phyloP scores from a whole-genome alignment of 2,888 invertebrate genomes.

The Cryptocephalus primarius region DNA sequence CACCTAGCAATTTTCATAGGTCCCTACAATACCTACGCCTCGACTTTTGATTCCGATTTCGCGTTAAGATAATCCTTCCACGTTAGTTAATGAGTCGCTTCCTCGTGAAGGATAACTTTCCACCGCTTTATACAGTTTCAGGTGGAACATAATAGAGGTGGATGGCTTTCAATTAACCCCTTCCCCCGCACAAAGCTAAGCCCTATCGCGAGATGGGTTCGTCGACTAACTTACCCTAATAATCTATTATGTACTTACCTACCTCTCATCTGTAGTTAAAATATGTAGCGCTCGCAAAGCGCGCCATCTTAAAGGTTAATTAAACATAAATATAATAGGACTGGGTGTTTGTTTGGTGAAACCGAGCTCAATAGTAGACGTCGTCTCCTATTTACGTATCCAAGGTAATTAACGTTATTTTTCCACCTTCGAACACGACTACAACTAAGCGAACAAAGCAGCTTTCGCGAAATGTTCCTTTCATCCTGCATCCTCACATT shows the following conservation, averaged over 20 bases:
- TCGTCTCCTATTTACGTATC: not conserved
- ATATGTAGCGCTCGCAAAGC: slow-evolving; percentile 15
- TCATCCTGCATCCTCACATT: too few species aligned
- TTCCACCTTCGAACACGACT: not conserved
- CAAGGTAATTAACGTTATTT: not conserved
- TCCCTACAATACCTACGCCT: slow-evolving; percentile 4
- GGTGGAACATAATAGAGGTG: slow-evolving; percentile 2
- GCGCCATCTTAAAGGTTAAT: slow-evolving; percentile 17
- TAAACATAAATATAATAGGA: slow-evolving; percentile 15
- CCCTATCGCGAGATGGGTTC: not conserved
- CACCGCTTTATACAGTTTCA: slow-evolving; percentile 1
- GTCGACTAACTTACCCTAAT: slow-evolving; percentile 28
- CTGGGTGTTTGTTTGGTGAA: slow-evolving; percentile 6
- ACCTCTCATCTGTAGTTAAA: slow-evolving; percentile 20
- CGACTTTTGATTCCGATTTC: slow-evolving; percentile 7
- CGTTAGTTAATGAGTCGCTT: not conserved
- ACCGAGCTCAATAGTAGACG: not conserved
- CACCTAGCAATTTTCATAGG: slow-evolving; percentile 7
- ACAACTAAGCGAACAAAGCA: too few species aligned
- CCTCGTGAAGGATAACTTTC: not conserved
- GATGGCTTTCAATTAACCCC: slow-evolving; percentile 4
- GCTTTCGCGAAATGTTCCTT: too few species aligned
- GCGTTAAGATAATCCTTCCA: slow-evolving; percentile 4
- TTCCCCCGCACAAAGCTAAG: not conserved
- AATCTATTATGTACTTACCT: slow-evolving; percentile 28